Base-by-base conservation (phyloP, 2,113 vertebrate species). In the Ctenomys sociabilis region DNA sequence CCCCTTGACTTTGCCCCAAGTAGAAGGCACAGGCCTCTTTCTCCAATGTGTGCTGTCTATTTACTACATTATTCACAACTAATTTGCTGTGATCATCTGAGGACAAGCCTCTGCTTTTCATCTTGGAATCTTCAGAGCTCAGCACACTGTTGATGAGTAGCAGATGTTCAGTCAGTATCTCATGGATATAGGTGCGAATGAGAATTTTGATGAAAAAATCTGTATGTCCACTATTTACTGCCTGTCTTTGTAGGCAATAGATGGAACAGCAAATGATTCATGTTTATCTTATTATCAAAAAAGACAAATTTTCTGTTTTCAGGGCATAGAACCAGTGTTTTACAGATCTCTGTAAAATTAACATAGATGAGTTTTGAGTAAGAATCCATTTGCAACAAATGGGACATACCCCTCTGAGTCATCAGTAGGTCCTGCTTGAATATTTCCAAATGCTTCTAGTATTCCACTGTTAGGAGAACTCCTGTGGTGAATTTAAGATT, bases 401-500 rank as follows among this genome's bases (percentile, higher is more conserved):
- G 19, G 49, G 86, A 52, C 17, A 59, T 22, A 49, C 13, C 52
- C 85, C 24, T 49, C 66, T 14, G 37, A n/a, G 57, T 84, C 49
- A 66, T 35, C 54, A 61, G 52, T 22, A 85, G 40, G 16, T 6
- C 13, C 37, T 70, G 63, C 22, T 84, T 78, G 70, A 75, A 81
- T 84, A 82, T 52, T 88, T 94, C 14, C 0, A 90, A 75, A 57
- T 28, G 26, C 17, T 24, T 94, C 95, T 45, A 61, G 43, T 80
- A 91, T 45, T 84, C 28, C 14, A 84, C 49, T 93, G 87, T 83
- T 94, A 49, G n/a, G 52, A 61, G 30, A 11, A n/a, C n/a, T n/a
- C 59, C n/a, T 66, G 87, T 78, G 37, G 75, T 88, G 3, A 49
- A 84, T 91, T 97, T 95, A 96, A 97, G 30, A 92, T 97, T 95